A percentile compares a stretch with the other conserved stretches of the same genome.
Evolutionary conservation across 2,888 invertebrate genomes (phyloP).

Genomic region (Drosophila lacicola): DNA sequence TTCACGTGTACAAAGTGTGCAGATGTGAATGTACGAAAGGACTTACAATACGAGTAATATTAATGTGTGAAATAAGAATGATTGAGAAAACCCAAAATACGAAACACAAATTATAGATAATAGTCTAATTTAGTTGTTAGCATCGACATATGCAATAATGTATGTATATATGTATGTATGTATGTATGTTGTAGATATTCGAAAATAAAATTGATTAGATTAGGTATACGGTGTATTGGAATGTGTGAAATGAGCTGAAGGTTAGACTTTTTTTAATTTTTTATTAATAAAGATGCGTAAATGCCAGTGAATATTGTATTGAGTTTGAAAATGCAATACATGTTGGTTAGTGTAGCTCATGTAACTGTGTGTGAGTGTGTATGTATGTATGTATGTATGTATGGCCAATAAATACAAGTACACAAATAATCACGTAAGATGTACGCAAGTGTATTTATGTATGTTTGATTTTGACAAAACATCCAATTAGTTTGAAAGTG

Average conservation of each 20-base stretch:
- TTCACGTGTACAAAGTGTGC: constrained; percentile 3
- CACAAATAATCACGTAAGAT: constrained; percentile 11
- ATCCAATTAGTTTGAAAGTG: constrained; percentile 23
- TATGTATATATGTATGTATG: constrained; percentile 20
- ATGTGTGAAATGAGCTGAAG: constrained; percentile 21
- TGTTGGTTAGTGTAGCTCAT: constrained; percentile 13
- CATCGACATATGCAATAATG: constrained; percentile 8
- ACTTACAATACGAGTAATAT: constrained; percentile 10
- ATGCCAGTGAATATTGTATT: constrained; percentile 6
- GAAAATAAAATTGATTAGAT: background rate
- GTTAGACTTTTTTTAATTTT: constrained; percentile 3
- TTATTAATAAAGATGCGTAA: constrained; percentile 15
- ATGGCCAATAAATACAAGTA: constrained; percentile 21
- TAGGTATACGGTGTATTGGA: background rate
- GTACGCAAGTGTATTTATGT: constrained; percentile 8
- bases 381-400: constrained; percentile 12
- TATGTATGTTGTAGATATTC: constrained; percentile 5
- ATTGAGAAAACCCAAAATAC: constrained; percentile 5
- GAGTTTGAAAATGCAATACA: constrained; percentile 14
- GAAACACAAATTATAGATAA: constrained; percentile 3
- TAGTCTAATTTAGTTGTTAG: constrained; percentile 6
- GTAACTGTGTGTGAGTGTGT: constrained; percentile 6
- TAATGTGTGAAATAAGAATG: background rate
- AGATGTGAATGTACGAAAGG: constrained; percentile 20
- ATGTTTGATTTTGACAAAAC: constrained; percentile 15